Evolutionary conservation across 2,888 invertebrate genomes (phyloP).

Genomic region (Parnassius apollo): DNA sequence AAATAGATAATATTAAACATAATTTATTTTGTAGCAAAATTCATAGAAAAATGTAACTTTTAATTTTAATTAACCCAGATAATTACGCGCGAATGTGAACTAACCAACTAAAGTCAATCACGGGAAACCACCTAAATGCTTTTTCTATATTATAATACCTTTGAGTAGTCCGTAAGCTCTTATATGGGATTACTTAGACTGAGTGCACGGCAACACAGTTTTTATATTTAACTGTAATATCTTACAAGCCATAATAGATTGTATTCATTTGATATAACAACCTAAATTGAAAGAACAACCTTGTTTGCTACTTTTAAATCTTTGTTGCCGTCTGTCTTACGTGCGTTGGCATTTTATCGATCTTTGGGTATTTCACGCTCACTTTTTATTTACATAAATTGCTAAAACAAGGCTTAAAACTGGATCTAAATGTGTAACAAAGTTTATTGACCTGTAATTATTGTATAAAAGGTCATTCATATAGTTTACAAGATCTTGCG

Average conservation of each 20-base stretch:
- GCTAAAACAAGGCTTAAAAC: slow-evolving; percentile 45
- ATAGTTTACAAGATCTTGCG: no score
- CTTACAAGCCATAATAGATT: slow-evolving; percentile 27
- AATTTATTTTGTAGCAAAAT: no score
- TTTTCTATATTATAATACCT: slow-evolving; percentile 28
- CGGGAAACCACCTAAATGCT: slow-evolving; percentile 40
- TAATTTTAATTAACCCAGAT: no score
- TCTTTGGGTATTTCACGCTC: slow-evolving; percentile 37
- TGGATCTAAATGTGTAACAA: slow-evolving; percentile 48
- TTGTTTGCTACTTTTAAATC: slow-evolving; percentile 8
- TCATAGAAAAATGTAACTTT: no score
- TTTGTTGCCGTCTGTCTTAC: slow-evolving; percentile 6
- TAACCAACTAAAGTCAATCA: slow-evolving; percentile 33
- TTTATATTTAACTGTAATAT: slow-evolving; percentile 21
- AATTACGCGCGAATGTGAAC: slow-evolving; percentile 9
- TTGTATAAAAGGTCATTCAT: slow-evolving; percentile 10
- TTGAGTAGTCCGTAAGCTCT: slow-evolving; percentile 37
- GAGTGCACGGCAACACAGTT: slow-evolving; percentile 11
- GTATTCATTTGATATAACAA: slow-evolving; percentile 23
- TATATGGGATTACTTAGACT: slow-evolving; percentile 46
- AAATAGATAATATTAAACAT: no score
- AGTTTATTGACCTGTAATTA: slow-evolving; percentile 51
- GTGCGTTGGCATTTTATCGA: slow-evolving; percentile 38
- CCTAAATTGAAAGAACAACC: slow-evolving; percentile 12
- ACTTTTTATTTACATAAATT: slow-evolving; percentile 49